A percentile compares a stretch with the other conserved stretches of the same genome.
These are phyloP conservation scores for Pyrrhia umbra DNA, from an alignment of 2,888 invertebrate genomes.

Conservation along the genomic window DNA sequence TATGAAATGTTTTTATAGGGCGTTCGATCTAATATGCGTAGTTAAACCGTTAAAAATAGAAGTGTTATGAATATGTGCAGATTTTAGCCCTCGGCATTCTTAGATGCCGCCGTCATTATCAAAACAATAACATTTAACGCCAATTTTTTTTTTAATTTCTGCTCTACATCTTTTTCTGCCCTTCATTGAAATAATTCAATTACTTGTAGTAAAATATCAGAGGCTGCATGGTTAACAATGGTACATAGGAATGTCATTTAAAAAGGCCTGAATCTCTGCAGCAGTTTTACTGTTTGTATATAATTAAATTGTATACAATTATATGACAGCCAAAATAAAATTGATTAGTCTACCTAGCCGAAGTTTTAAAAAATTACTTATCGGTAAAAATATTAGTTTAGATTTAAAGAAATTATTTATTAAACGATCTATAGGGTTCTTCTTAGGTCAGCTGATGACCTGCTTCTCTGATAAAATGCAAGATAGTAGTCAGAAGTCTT, in stretches of 20 bases:
- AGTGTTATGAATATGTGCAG: constrained; percentile 12
- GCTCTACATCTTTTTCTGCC: no score
- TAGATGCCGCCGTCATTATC: constrained; percentile 29
- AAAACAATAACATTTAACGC: constrained; percentile 15
- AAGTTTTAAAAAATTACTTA: constrained; percentile 2
- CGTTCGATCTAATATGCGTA: not conserved
- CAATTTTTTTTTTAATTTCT: constrained; percentile 49
- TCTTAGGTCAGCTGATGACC: constrained; percentile 53
- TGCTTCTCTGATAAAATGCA: constrained; percentile 45
- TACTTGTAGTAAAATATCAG: no score
- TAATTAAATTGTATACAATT: no score
- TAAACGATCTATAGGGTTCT: constrained; percentile 18
- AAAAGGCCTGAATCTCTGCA: no score
- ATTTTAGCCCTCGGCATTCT: not conserved
- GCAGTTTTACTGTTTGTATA: no score
- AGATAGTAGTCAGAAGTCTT: constrained; percentile 24
- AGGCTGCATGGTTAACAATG: no score
- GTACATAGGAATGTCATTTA: no score
- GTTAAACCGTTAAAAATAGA: constrained; percentile 3
- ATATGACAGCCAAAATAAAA: not conserved
- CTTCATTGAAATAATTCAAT: no score
- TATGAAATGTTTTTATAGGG: not conserved
- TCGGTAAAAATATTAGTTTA: not conserved
- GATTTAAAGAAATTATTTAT: constrained; percentile 15
- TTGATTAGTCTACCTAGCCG: constrained; percentile 10